Conservation (phyloP, 2,888 invertebrate species). For the Callyntrura sp. region DNA sequence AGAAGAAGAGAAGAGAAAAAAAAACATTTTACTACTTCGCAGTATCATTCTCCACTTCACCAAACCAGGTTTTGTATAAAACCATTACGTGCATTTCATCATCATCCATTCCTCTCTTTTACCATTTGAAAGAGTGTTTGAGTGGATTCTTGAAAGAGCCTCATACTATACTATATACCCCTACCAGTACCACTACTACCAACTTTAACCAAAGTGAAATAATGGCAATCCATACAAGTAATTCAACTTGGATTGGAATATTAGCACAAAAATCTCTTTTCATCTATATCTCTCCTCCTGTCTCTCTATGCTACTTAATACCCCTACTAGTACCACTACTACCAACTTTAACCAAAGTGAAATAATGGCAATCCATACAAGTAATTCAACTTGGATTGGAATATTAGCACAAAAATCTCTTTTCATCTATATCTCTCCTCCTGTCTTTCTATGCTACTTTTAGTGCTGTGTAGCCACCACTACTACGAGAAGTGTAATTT, state of each 20-base stretch:
- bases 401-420: background rate
- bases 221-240: too few relatives aligned
- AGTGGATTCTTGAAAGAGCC: background rate
- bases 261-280: background rate
- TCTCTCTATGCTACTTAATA: background rate
- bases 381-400: too few relatives aligned
- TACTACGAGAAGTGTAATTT: background rate
- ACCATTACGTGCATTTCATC: background rate
- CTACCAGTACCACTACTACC: background rate
- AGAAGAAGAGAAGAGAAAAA: background rate
- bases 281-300: too few relatives aligned
- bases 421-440: too few relatives aligned
- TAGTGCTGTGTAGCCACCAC: too few relatives aligned
- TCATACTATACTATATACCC: too few relatives aligned
- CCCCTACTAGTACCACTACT: too few relatives aligned
- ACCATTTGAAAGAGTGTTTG: background rate
- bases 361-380: too few relatives aligned
- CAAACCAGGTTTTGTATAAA: background rate
- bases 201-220: too few relatives aligned
- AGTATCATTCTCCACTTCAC: slow-evolving; percentile 14
- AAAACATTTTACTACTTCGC: too few relatives aligned
- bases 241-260: background rate
- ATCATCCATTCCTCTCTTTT: background rate
- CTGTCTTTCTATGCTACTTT: too few relatives aligned
- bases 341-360: too few relatives aligned